Percentiles rank a stretch among this genome's conserved stretches.
phyloP scores from a whole-genome alignment of 2,888 invertebrate species.

The Pyrrhosoma nymphula region DNA sequence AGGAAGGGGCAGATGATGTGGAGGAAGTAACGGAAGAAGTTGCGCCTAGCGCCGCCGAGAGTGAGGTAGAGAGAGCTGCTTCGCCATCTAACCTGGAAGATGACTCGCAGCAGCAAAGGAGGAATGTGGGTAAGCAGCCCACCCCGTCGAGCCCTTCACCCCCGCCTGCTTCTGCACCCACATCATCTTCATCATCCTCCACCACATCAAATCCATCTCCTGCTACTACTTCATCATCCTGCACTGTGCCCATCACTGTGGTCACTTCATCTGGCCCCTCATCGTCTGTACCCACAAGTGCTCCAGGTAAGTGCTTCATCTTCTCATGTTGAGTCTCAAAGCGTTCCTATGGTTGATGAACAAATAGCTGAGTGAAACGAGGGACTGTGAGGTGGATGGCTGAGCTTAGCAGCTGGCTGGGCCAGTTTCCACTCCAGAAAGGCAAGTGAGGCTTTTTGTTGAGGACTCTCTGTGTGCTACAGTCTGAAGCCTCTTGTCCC shows the following conservation, averaged over 20 bases:
- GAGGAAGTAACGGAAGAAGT: constrained; percentile 69
- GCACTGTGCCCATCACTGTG: constrained; percentile 8
- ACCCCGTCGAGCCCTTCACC: constrained; percentile 73
- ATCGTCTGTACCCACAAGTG: background rate
- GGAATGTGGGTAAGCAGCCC: constrained; percentile 70
- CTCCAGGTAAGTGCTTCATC: constrained; percentile 16
- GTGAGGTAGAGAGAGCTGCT: background rate
- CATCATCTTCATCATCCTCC: constrained; percentile 19
- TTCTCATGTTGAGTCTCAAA: background rate
- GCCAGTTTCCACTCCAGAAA: background rate
- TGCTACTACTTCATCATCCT: constrained; percentile 65
- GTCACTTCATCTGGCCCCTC: constrained; percentile 31
- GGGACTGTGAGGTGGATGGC: constrained; percentile 8
- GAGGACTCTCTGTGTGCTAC: background rate
- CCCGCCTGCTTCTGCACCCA: constrained; percentile 77
- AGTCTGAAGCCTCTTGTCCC: background rate
- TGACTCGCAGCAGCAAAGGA: constrained; percentile 70
- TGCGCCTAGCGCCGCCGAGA: constrained; percentile 61
- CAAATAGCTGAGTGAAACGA: background rate
- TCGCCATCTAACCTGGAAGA: constrained; percentile 11
- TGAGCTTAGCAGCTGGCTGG: background rate
- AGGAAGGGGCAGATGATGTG: constrained; percentile 72
- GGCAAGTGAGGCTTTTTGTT: background rate
- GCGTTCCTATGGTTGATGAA: background rate
- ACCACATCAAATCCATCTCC: constrained; percentile 15